These are phyloP conservation scores for Drosophila aldrichi DNA, from an alignment of 2,888 invertebrate genomes.

Conservation along the genomic window DNA sequence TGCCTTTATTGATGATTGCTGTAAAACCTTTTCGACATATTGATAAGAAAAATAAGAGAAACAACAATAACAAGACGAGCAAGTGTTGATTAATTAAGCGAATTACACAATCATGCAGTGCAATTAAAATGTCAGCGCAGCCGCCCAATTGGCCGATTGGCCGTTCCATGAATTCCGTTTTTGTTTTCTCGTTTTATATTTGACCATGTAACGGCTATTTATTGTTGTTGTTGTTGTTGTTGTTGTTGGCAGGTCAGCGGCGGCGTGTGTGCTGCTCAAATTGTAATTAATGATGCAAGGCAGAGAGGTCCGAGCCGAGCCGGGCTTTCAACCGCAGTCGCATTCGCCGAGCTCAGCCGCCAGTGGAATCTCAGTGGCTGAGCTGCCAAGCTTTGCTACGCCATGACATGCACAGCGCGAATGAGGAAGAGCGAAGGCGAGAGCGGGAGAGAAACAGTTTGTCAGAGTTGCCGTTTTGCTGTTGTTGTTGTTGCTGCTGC, in stretches of 20 bases:
- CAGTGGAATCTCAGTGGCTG: constrained; percentile 49
- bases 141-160: constrained; percentile 30
- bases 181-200: constrained; percentile 18
- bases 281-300: constrained; percentile 80
- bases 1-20: constrained; percentile 19
- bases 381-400: constrained; percentile 37
- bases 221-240: constrained; percentile 1
- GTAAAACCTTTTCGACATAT: constrained; percentile 39
- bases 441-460: neutral
- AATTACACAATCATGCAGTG: constrained; percentile 76
- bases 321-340: constrained; percentile 48
- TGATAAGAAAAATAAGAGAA: constrained; percentile 46
- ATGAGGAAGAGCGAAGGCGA: neutral
- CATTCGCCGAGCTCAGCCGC: constrained; percentile 28
- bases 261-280: constrained; percentile 62
- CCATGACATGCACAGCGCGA: constrained; percentile 13
- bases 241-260: constrained; percentile 9
- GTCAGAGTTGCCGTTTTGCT: neutral
- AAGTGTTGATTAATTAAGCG: constrained; percentile 75
- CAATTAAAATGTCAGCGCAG: constrained; percentile 77
- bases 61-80: constrained; percentile 11
- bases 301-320: constrained; percentile 40
- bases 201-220: constrained; percentile 38
- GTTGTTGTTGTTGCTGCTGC: constrained; percentile 13
- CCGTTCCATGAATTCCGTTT: constrained; percentile 24